Evolutionary conservation across 1,140 invertebrate genomes (phyloP).

Genomic region (Bathynomus jamesi): DNA sequence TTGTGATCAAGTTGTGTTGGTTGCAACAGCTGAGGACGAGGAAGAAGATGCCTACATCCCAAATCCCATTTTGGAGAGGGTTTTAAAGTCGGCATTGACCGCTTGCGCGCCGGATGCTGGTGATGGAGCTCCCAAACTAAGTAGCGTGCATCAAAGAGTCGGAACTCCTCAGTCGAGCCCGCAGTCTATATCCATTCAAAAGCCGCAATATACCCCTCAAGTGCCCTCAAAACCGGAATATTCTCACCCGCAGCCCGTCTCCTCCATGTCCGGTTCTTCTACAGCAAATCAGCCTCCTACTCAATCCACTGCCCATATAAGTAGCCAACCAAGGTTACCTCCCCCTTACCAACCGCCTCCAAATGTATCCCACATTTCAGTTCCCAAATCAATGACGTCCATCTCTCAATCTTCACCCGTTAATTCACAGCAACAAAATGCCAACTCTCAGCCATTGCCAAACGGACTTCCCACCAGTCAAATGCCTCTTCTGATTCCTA

Average conservation of each 20-base stretch:
- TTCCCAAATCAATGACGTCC: constrained; percentile 6
- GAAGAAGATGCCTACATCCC: constrained; percentile 78
- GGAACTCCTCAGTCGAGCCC: constrained; percentile 18
- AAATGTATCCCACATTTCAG: constrained; percentile 11
- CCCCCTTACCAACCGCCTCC: constrained; percentile 37
- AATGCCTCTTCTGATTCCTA: constrained; percentile 22
- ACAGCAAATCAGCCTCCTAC: constrained; percentile 7
- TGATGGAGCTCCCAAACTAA: background rate
- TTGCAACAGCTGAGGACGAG: constrained; percentile 83
- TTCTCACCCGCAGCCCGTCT: background rate
- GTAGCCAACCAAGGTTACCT: constrained; percentile 20
- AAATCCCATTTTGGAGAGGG: constrained; percentile 79
- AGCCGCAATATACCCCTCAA: constrained; percentile 3
- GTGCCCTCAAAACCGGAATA: constrained; percentile 12
- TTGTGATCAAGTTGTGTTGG: constrained; percentile 83
- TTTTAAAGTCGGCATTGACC: constrained; percentile 64
- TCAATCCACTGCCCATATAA: constrained; percentile 1
- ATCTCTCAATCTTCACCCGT: constrained; percentile 2
- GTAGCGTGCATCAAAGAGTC: constrained; percentile 7
- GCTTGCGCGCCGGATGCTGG: constrained; percentile 25
- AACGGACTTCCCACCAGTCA: constrained; percentile 23
- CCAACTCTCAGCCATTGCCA: background rate
- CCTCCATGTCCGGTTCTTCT: background rate
- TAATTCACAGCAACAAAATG: constrained; percentile 6
- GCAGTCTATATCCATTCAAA: background rate